Base-by-base conservation (phyloP, 2,113 vertebrate genomes). In the Anas platyrhynchos region DNA sequence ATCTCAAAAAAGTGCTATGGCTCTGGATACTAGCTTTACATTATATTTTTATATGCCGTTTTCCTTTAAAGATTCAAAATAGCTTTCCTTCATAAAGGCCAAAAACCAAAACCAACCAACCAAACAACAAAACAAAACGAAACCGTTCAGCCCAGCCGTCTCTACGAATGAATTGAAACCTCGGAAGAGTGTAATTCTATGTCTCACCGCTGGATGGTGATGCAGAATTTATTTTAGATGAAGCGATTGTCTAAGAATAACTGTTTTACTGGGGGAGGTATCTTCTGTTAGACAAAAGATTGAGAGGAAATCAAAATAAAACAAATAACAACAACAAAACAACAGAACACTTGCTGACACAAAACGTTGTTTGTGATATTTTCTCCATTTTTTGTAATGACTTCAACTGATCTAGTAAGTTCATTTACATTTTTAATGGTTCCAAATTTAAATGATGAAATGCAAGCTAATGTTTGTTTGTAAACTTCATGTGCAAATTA, bases 151-250 rank as follows among this genome's bases (percentile, higher is more conserved):
- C 14, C 3, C 9, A 34, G 16, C 23, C 20, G 7, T 1, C 16
- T 1, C 12, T 6, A 4, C 0, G 22, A 48, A 46, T 21, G 15
- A 81, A 34, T 9, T 5, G 52, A 44, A 65, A 26, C 11, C 21
- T 14, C 44, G 9, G 46, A 4, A 6, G 16, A 0, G 0, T 94
- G 94, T 27, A 88, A 50, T 94, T 96, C 80, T 68, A 8, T 8
- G 5, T 80, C 1, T 11, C 14, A 65, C 91, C 95, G 4, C 93
- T 88, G 69, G 96, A 89, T 97, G 97, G 95, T 29, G 82, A 82
- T 95, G 44, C 38, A 34, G 13, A 75, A 89, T 75, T 50, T n/a
- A 13, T 58, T 88, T 95, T 92, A 27, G 44, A 27, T 63, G 61
- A 12, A 11, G 2, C 0, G 4, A 13, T 6, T 20, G 16, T 4